Base-by-base conservation (phyloP, 1,140 invertebrate genomes). In the Eriocheir sinensis region DNA sequence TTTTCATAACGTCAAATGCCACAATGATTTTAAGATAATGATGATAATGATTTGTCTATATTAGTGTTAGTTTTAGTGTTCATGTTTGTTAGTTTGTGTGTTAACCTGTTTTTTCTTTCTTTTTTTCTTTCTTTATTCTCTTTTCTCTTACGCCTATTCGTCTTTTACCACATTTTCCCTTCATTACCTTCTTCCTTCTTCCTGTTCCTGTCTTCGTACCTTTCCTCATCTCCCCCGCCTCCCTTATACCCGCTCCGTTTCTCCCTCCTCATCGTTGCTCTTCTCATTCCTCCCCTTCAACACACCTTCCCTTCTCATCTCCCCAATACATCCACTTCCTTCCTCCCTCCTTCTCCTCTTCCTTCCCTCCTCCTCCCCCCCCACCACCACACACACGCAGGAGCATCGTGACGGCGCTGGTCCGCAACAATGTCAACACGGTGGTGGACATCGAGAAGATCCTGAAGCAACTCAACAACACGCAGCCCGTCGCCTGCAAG, bases 361-460 rank as follows among this genome's bases (percentile, higher is more conserved):
- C 72, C 48, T 72, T 4, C 83, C n/a, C 40, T 44, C 91, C 0
- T n/a, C 12, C n/a, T 15, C 40, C n/a, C 38, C 38, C 44, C 89
- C 44, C n/a, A 34, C 80, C n/a, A n/a, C 12, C 34, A 36, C 91
- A 41, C 34, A 32, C 44, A 27, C 60, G 21, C 96, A 98, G 98
- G 96, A 98, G 98, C 96, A 97, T 98, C 80, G 98, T 98, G 0
- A 97, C 98, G 8, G 98, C 98, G 8, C 97, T 98, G 3, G 97
- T 98, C 1, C 97, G 98, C 0, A 98, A 98, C 96, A 92, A 95
- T 27, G 97, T 98, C 92, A 97, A 97, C 90, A 97, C 97, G 0
- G 97, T 98, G 48, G 97, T 98, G 8, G 98, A 98, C 96, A 97
- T 98, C 27, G 97, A 97, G 60, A 97, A 97, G 96, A 97, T 98